phyloP scores from a whole-genome alignment of 2,888 invertebrate genomes.

The Acanthosepion lycidas region DNA sequence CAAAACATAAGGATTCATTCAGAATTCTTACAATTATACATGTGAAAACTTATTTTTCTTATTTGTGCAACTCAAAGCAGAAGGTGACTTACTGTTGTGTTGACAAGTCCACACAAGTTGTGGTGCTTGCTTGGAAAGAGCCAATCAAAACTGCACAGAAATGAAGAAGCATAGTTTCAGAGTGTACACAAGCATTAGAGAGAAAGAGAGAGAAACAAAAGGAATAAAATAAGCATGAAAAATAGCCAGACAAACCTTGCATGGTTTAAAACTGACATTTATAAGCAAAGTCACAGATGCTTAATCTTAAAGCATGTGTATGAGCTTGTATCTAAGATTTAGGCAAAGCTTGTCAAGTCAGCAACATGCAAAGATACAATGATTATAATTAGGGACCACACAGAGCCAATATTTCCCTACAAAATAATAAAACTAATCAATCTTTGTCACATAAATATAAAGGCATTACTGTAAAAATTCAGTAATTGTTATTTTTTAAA shows the following conservation, averaged over 20 bases:
- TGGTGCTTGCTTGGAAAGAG: neutral
- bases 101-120: neutral
- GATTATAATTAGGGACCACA: no score
- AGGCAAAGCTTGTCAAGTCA: no score
- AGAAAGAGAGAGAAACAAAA: neutral
- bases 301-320: no score
- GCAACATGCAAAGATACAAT: no score
- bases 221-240: neutral
- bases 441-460: no score
- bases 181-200: neutral
- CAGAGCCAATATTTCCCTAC: no score
- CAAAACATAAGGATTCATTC: neutral
- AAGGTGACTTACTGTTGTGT: neutral
- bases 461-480: no score
- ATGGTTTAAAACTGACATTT: no score
- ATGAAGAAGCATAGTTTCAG: neutral
- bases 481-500: no score
- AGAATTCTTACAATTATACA: neutral
- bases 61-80: neutral
- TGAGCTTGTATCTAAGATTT: no score
- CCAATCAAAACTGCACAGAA: conserved; percentile 10
- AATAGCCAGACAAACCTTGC: neutral
- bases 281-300: no score
- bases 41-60: neutral
- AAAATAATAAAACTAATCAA: no score